Conservation (phyloP, 2,888 invertebrate genomes). For the Nephrotoma guestfalica region DNA sequence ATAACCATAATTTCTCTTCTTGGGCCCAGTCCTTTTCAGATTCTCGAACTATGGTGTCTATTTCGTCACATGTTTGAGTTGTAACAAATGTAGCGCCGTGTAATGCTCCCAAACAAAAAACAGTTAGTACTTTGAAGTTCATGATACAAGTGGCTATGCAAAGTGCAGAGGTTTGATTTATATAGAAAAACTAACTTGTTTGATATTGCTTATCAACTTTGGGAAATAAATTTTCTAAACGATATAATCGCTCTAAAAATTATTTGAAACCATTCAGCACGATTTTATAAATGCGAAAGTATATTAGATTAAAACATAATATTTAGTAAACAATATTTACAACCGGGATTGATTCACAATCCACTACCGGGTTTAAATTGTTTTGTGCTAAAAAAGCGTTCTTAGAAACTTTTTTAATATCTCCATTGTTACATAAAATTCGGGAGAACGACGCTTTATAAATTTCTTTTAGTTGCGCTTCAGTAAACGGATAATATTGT, state of each 20-base stretch:
- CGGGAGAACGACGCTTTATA: neutral
- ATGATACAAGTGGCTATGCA: neutral
- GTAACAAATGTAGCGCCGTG: neutral
- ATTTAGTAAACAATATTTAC: neutral
- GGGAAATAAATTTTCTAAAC: neutral
- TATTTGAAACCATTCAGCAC: neutral
- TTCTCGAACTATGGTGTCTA: neutral
- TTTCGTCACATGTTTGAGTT: neutral
- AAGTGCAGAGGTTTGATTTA: neutral
- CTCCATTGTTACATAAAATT: neutral
- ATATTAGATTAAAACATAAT: neutral
- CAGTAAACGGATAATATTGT: neutral
- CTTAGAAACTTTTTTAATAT: neutral
- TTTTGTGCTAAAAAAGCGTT: neutral
- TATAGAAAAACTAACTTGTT: neutral
- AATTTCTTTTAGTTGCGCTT: neutral
- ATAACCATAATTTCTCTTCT: neutral
- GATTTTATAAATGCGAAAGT: neutral
- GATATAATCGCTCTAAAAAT: neutral
- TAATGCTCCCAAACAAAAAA: neutral
- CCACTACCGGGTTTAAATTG: neutral
- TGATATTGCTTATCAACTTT: neutral
- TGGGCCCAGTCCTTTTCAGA: neutral
- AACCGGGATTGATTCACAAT: neutral
- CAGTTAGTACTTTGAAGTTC: neutral